Evolutionary conservation across 2,113 vertebrate genomes (phyloP).

Genomic region (Campylomormyrus tamandua): DNA sequence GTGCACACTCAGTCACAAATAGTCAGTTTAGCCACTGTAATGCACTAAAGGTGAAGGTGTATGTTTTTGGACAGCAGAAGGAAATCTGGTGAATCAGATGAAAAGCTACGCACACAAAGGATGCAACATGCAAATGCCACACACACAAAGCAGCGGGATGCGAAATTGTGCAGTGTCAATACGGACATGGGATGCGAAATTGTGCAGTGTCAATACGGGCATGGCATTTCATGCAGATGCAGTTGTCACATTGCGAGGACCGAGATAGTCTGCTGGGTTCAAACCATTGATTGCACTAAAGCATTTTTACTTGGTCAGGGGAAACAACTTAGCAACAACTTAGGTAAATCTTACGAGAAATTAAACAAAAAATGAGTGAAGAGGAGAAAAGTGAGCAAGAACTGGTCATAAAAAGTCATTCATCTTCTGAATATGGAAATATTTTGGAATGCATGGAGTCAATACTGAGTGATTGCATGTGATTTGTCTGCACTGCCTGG

Average conservation of each 20-base stretch:
- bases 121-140: not conserved
- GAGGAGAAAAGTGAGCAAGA: not conserved
- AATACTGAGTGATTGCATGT: no score
- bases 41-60: not conserved
- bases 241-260: not conserved
- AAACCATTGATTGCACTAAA: not conserved
- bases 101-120: not conserved
- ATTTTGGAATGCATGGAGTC: not conserved
- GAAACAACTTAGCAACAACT: not conserved
- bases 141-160: not conserved
- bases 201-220: no score
- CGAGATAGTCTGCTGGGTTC: not conserved
- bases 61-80: not conserved
- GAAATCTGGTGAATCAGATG: not conserved
- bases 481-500: no score
- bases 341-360: not conserved
- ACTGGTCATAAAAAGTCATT: not conserved
- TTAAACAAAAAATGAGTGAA: not conserved
- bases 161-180: not conserved
- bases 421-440: not conserved
- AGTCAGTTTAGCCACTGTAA: not conserved
- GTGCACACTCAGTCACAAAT: not conserved
- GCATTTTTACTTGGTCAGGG: not conserved
- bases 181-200: not conserved
- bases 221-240: not conserved